Evolutionary conservation across 2,113 vertebrate genomes (phyloP).

Genomic region (Blennius ocellaris): DNA sequence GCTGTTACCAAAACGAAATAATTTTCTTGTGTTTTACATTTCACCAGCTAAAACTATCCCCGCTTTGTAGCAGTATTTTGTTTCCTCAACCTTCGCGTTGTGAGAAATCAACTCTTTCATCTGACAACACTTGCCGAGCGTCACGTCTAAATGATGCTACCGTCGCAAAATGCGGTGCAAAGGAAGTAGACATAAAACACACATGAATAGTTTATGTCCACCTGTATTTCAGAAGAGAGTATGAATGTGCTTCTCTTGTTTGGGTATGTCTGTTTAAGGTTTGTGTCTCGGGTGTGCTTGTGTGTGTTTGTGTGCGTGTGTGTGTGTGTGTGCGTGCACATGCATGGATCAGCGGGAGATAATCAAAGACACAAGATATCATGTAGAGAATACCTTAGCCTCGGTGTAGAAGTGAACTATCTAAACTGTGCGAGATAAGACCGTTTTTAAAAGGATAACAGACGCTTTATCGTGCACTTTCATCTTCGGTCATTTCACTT

Average conservation of each 20-base stretch:
- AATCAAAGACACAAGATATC: constrained; percentile 1
- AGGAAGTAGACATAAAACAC: not conserved
- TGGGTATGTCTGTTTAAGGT: too few species aligned
- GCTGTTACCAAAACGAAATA: not conserved
- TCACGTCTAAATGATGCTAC: not conserved
- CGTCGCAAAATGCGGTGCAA: not conserved
- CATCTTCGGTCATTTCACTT: constrained; percentile 25
- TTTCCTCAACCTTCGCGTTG: not conserved
- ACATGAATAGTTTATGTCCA: too few species aligned
- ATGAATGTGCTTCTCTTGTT: too few species aligned
- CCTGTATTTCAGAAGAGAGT: too few species aligned
- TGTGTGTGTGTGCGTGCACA: not conserved
- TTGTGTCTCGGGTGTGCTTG: too few species aligned
- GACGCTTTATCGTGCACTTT: constrained; percentile 21
- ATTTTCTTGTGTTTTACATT: too few species aligned
- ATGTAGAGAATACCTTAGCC: not conserved
- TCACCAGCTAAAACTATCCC: not conserved
- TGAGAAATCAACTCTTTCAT: not conserved
- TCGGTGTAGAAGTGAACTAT: not conserved
- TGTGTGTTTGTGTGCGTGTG: too few species aligned
- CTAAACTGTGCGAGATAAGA: not conserved
- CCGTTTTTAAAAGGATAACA: constrained; percentile 14
- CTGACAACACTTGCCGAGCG: not conserved
- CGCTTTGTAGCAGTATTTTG: too few species aligned
- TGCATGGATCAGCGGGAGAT: not conserved